These are phyloP conservation scores for Daphoenositta chrysoptera DNA, from an alignment of 2,113 vertebrate genomes.

Conservation along the genomic window DNA sequence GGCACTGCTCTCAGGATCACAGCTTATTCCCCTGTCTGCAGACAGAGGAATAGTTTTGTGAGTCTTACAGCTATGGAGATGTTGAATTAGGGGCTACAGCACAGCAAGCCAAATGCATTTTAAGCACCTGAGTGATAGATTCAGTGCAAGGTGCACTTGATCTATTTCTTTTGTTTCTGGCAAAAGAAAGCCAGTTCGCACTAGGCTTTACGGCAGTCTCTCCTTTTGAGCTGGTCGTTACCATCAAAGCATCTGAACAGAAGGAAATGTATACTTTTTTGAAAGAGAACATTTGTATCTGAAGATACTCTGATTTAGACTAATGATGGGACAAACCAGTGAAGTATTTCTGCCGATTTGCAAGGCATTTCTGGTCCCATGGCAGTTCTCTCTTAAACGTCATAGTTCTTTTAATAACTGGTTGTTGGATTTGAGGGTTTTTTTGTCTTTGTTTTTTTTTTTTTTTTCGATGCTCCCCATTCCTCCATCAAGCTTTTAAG, in stretches of 20 bases:
- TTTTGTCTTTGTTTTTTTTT: background rate
- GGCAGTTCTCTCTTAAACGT: background rate
- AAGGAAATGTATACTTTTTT: background rate
- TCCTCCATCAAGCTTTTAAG: background rate
- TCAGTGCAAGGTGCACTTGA: background rate
- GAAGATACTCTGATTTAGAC: background rate
- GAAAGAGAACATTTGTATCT: background rate
- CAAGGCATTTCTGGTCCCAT: background rate
- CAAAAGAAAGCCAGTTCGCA: background rate
- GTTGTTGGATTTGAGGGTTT: background rate
- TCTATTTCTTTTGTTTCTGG: background rate
- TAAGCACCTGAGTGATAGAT: background rate
- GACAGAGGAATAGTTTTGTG: background rate
- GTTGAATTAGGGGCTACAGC: background rate
- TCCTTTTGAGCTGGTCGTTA: background rate
- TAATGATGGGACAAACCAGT: background rate
- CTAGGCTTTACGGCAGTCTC: background rate
- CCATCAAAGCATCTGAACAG: background rate
- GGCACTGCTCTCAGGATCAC: background rate
- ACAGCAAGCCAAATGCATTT: background rate
- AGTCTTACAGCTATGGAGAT: background rate
- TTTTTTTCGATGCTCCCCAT: background rate
- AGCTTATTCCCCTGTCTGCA: background rate
- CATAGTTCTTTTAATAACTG: background rate
- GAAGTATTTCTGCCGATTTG: background rate